Evolutionary conservation across 2,797 vertebrate species (phyloP), one percentile per base, ranked within the genome.

Genomic region (Lacerta agilis): DNA sequence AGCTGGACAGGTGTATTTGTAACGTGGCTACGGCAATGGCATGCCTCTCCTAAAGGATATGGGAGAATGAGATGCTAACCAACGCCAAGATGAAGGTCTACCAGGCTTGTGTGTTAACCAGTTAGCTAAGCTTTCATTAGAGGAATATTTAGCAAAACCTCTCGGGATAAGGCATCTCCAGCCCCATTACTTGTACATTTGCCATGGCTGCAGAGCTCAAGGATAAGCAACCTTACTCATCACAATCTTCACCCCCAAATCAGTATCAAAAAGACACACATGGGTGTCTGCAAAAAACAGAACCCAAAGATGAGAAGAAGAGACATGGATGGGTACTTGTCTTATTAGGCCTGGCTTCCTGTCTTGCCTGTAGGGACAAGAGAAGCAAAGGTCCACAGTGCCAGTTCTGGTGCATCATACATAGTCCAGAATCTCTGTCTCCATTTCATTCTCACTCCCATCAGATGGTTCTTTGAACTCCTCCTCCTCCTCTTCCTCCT

Each of bases 391-490:
- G 0, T 73, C 79, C 64, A 61, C 55, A 18, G 55, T 88, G 29
- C 1, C 25, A 20, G 82, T 20, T 86, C 27, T 1, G n/a, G 0
- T 0, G n/a, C 18, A 2, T 97, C 93, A 99, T 87, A 99, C 97
- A 0, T 99, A 99, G 95, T 99, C 98, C 84, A 99, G 95, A 67
- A 99, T 98, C 94, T 99, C 99, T 0, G 98, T 99, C 96, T 99
- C 98, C 99, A 99, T 99, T 96, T 99, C 98, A 41, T 99, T 99
- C 93, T 99, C 98, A 18, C 99, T 99, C 82, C 98, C 98, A 6
- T 99, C 99, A 0, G 98, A 99, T 0, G 98, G 97, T 90, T 55
- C 49, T 55, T 98, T 98, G 94, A 98, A 99, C 3, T 98, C 98
- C 0, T 98, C 97, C 0, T 98, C 98, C 3, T 98, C 98, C 0